Percentiles rank a stretch among this genome's conserved stretches.
These are phyloP conservation scores for Chymomyza amoena DNA, from an alignment of 2,888 invertebrate genomes.

Conservation along the genomic window DNA sequence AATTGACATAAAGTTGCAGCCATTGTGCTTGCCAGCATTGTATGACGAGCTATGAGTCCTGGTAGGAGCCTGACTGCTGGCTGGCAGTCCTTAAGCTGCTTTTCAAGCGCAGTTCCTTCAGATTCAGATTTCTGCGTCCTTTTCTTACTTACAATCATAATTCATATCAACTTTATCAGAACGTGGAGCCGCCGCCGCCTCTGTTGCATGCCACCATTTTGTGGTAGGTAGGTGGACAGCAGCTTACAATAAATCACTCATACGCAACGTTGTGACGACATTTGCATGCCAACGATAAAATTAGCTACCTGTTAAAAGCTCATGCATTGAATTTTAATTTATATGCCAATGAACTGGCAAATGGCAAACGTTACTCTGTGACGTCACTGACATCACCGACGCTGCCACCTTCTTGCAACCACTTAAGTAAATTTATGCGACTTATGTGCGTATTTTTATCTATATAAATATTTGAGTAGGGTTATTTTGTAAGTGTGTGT, in stretches of 20 bases:
- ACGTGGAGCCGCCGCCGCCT: no score
- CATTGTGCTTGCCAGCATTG: not conserved
- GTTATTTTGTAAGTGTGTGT: conserved; percentile 32
- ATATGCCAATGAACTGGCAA: not conserved
- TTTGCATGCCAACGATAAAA: conserved; percentile 20
- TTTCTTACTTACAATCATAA: not conserved
- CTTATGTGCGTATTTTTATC: conserved; percentile 33
- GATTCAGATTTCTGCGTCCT: not conserved
- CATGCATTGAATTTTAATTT: conserved; percentile 30
- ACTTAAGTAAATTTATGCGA: conserved; percentile 46
- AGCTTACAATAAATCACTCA: conserved; percentile 45
- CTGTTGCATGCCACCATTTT: not conserved
- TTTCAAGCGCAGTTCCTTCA: not conserved
- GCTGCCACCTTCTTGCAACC: conserved; percentile 13
- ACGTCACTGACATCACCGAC: no score
- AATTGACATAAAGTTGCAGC: conserved; percentile 1
- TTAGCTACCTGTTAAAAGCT: conserved; percentile 42
- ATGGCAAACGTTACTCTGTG: no score
- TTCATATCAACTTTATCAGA: not conserved
- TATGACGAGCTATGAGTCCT: no score
- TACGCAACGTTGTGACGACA: conserved; percentile 16
- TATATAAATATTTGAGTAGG: conserved; percentile 50
- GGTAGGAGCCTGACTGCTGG: no score
- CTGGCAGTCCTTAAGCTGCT: not conserved
- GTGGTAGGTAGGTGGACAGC: no score